Conservation (phyloP, 2,113 vertebrate species). For the Cyprichromis sp. region DNA sequence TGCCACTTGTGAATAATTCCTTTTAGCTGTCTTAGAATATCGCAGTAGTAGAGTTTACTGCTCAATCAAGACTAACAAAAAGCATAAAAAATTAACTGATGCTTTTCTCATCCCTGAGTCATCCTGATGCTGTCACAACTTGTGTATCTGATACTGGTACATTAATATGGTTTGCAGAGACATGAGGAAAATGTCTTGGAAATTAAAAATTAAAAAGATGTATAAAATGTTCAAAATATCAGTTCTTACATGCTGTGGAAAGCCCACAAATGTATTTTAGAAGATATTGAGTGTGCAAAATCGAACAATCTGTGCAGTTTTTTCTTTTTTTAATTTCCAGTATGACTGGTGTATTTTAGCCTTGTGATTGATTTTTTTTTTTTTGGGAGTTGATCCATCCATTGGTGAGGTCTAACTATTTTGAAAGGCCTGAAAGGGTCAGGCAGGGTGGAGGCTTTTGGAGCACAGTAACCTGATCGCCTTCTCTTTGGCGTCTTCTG, state of each 20-base stretch:
- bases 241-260: not conserved
- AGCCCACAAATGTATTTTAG: not conserved
- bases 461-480: not conserved
- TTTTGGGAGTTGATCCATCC: not conserved
- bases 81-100: not conserved
- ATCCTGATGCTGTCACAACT: not conserved
- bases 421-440: not conserved
- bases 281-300: not conserved
- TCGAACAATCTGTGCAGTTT: not conserved
- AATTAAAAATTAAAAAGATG: not conserved
- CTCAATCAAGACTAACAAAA: not conserved
- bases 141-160: not conserved
- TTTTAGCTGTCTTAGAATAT: not conserved
- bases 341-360: not conserved
- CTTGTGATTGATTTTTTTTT: not conserved
- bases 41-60: not conserved
- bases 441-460: not conserved
- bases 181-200: not conserved
- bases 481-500: not conserved
- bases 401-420: not conserved
- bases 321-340: not conserved
- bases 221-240: not conserved
- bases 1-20: not conserved
- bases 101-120: not conserved
- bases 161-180: not conserved